Evolutionary conservation across 2,888 invertebrate genomes (phyloP).

Genomic region (Bursaphelenchus okinawaensis): DNA sequence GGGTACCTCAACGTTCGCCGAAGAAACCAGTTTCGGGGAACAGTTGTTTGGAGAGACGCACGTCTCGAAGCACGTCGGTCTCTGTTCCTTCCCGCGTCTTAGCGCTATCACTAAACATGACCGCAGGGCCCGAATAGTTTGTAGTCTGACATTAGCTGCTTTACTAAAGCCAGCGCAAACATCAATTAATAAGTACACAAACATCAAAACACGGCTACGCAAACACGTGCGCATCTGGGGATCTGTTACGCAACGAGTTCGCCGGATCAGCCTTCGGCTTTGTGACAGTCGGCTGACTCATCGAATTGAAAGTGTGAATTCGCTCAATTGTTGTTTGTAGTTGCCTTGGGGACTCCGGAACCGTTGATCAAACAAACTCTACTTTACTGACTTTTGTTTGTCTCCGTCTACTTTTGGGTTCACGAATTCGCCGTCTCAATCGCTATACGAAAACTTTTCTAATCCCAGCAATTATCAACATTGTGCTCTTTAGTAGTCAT

Average conservation of each 20-base stretch:
- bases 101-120: background rate
- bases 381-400: background rate
- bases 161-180: background rate
- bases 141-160: background rate
- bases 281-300: no score
- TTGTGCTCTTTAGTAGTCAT: no score
- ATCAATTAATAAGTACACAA: background rate
- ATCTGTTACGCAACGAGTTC: background rate
- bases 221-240: background rate
- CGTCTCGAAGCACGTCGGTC: background rate
- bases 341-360: background rate
- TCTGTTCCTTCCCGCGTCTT: background rate
- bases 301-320: no score
- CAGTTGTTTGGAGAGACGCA: background rate
- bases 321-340: background rate
- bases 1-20: background rate
- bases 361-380: background rate
- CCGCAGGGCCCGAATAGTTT: slow-evolving; percentile 4
- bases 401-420: background rate
- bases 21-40: background rate
- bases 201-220: background rate
- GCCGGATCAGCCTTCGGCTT: background rate
- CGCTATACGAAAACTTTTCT: background rate
- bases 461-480: no score
- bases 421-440: no score